Base-by-base conservation (phyloP, 2,113 vertebrate genomes). In the Caretta caretta region DNA sequence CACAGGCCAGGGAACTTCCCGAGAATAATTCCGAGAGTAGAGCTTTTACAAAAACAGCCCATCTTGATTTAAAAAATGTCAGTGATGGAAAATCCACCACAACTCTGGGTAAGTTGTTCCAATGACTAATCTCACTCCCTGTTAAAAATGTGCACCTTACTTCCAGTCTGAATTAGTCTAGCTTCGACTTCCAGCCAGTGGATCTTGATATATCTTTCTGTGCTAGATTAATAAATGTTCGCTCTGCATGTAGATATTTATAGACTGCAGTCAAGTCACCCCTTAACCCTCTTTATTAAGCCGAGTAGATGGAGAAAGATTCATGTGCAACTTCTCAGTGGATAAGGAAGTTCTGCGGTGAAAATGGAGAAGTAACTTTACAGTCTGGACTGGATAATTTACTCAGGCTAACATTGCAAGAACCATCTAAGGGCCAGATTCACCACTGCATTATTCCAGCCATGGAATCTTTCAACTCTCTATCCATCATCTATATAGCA, bases 311-410 rank as follows among this genome's bases (percentile, higher is more conserved):
- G 38, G 57, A 65, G 83, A 42, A 29, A 48, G 25, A 53, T 62
- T 93, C 91, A 87, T 81, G 42, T 35, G 54, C 50, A 17, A 46
- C 84, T 88, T 95, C 88, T 87, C 88, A 95, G 84, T 35, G 65
- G 35, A 19, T n/a, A 38, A 38, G 65, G 22, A 38, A 10, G 9
- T 85, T 79, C 8, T 81, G 7, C 8, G 4, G 4, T 4, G 0
- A 51, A 57, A 5, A 35, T 8, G 22, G 0, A 31, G 3, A 25
- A 89, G 9, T 35, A 3, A 17, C 56, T 87, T 42, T 59, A 46
- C 31, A 14, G n/a, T 92, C 89, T 95, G 48, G 79, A 57, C 54
- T 48, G 62, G 83, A 62, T 57, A 0, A n/a, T 94, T 88, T 29
- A 83, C 79, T 87, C 87, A 35, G 85, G 42, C 4, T 92, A 84